phyloP scores from a whole-genome alignment of 2,113 vertebrate genomes.

The Tor tambroides region DNA sequence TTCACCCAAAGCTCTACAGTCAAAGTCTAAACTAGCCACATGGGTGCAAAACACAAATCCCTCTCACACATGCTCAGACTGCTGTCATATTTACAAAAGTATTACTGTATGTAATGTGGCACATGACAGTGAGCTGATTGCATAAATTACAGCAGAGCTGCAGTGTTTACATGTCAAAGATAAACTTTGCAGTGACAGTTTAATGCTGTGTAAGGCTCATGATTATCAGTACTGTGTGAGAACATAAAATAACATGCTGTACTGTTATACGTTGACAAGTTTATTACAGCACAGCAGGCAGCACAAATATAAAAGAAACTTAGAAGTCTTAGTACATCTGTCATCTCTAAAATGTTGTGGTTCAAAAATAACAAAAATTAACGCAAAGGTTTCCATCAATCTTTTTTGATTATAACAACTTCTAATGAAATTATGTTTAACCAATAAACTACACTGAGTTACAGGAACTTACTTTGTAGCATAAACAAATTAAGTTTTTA shows the following conservation, averaged over 20 bases:
- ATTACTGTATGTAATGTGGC: neutral
- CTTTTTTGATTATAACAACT: no score
- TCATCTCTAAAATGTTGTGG: no score
- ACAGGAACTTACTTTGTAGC: no score
- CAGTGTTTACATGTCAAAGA: constrained; percentile 1
- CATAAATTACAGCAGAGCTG: neutral
- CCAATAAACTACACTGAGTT: no score
- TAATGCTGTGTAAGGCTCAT: neutral
- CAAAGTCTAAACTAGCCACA: neutral
- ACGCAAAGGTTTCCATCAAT: no score
- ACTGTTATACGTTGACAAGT: neutral
- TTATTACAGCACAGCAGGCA: neutral
- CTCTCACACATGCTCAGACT: neutral
- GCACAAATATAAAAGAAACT: neutral
- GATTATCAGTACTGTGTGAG: neutral
- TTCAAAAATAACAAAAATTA: neutral
- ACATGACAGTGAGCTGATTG: neutral
- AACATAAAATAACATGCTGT: neutral
- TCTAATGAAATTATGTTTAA: no score
- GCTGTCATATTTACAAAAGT: neutral
- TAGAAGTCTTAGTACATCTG: neutral
- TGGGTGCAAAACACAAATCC: neutral
- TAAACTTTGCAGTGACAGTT: neutral
- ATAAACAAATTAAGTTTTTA: no score
- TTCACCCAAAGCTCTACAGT: constrained; percentile 1